phyloP scores from a whole-genome alignment of 2,797 vertebrate genomes.

The Ambastaia sidthimunki region DNA sequence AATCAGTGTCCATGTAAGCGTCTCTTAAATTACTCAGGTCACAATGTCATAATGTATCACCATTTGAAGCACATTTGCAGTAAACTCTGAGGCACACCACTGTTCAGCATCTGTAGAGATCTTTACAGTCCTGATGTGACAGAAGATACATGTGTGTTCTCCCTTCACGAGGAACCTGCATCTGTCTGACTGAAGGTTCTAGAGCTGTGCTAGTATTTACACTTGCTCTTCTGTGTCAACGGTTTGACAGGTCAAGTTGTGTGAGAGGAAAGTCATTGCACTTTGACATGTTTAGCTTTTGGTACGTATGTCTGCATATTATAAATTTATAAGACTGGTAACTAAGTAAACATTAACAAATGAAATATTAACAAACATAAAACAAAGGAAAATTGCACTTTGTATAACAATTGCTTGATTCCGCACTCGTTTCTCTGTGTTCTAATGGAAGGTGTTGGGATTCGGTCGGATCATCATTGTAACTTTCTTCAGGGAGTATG shows the following conservation, averaged over 20 bases:
- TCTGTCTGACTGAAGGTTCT: neutral
- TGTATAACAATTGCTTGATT: slow-evolving; percentile 29
- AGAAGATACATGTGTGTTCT: neutral
- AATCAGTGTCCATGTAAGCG: neutral
- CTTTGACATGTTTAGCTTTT: slow-evolving; percentile 1
- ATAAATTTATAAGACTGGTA: neutral
- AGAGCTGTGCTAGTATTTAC: neutral
- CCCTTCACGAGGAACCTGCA: neutral
- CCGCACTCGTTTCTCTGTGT: slow-evolving; percentile 12
- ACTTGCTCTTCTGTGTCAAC: slow-evolving; percentile 3
- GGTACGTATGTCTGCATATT: slow-evolving; percentile 31
- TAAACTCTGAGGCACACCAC: neutral
- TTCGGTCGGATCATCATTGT: slow-evolving; percentile 91
- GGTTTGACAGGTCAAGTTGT: neutral
- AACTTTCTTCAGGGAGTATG: slow-evolving; percentile 92
- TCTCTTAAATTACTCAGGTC: neutral
- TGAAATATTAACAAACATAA: neutral
- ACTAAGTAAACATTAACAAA: slow-evolving; percentile 8
- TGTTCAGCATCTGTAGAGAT: neutral
- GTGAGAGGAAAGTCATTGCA: neutral
- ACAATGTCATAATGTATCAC: neutral
- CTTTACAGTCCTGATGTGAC: neutral
- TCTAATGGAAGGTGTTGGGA: slow-evolving; percentile 86
- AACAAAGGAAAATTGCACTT: slow-evolving; percentile 43
- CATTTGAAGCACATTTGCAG: neutral